Base-by-base conservation (phyloP, 2,888 invertebrate species). In the Lepidocyrtinus sp. region DNA sequence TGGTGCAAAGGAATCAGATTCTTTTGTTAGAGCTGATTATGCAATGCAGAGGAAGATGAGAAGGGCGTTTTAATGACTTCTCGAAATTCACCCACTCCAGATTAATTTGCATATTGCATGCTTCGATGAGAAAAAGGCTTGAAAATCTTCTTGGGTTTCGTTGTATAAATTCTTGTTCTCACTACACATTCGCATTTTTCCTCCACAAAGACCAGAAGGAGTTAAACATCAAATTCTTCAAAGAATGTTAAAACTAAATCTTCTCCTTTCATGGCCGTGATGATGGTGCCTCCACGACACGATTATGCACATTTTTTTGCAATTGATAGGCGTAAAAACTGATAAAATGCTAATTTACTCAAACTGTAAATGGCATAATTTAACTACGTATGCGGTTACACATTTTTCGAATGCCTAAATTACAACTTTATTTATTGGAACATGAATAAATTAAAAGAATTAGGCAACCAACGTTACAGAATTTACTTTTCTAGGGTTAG, bases 91-190 rank as follows among this genome's bases (percentile, higher is more conserved):
- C 36, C 36, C 36, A 36, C 45, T n/a, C 64, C 67, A 67, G 26
- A 50, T 59, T 68, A 36, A 75, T 75, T 75, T 75, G 75, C 75
- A 75, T 75, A 75, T 75, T 62, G 75, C 75, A 75, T 75, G 75
- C 69, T 68, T 62, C 59, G 59, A 22, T 59, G 74, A 50, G 27
- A 64, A 36, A 26, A 22, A n/a, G 61, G 59, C 61, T 27, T 36
- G 62, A 1, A 5, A 46, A 55, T 17, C 36, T 2, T 25, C 5
- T 25, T 36, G 12, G 12, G 36, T 36, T 3, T 70, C 50, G 22
- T 50, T 63, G 63, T 64, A 65, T 64, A 26, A 36, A 36, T 36
- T 36, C 36, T 36, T n/a, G n/a, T n/a, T n/a, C 36, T 7, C 36
- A 36, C 36, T 36, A 36, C 36, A n/a, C 36, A 36, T 5, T 7